Evolutionary conservation across 2,113 vertebrate genomes (phyloP).

Genomic region (Phylloscopus whistleri): DNA sequence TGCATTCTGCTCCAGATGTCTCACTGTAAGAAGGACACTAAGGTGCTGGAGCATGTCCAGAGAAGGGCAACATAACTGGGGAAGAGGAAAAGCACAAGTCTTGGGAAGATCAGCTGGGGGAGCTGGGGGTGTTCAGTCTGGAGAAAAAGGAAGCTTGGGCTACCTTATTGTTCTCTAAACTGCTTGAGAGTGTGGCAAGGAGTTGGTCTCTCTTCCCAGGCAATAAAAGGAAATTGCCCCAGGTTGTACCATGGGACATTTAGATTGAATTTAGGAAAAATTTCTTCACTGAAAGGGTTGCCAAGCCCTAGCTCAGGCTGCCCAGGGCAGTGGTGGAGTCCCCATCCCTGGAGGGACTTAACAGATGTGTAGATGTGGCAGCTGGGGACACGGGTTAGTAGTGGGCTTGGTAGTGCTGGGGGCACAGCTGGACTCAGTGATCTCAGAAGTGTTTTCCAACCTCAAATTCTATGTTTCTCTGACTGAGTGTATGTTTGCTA

Average conservation of each 20-base stretch:
- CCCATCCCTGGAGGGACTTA: background rate
- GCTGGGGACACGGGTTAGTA: background rate
- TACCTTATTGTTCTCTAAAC: background rate
- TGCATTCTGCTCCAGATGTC: background rate
- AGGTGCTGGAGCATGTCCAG: background rate
- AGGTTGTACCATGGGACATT: background rate
- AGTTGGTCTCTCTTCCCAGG: background rate
- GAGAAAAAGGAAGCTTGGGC: background rate
- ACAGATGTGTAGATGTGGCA: background rate
- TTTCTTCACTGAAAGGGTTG: background rate
- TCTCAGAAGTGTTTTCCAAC: background rate
- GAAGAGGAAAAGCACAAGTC: background rate
- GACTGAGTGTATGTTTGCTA: background rate
- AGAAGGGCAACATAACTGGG: background rate
- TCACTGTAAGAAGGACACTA: background rate
- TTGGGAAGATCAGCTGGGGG: background rate
- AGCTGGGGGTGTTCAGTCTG: background rate
- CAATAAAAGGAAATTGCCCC: background rate
- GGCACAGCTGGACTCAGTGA: background rate
- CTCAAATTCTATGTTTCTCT: background rate
- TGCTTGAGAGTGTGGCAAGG: background rate
- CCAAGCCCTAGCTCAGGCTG: background rate
- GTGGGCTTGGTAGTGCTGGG: background rate
- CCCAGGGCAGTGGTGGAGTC: background rate
- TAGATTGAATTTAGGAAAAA: too few species aligned